A percentile compares a stretch with the other conserved stretches of the same genome.
Evolutionary conservation across 2,888 invertebrate genomes (phyloP).

Genomic region (Laothoe populi): DNA sequence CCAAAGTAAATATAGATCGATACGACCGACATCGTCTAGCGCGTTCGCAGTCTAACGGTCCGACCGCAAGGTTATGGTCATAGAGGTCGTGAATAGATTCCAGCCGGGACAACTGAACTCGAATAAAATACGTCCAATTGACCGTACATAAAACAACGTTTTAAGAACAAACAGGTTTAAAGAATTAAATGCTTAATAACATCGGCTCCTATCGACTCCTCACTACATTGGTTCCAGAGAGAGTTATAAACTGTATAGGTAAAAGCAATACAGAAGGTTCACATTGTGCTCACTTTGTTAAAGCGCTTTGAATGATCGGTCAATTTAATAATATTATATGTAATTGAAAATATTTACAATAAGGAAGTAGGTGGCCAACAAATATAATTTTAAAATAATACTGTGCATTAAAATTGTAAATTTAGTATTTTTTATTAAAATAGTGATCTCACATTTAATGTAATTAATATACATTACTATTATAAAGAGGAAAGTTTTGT

Average conservation of each 20-base stretch:
- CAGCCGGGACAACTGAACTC: constrained; percentile 14
- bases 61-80: constrained; percentile 46
- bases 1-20: constrained; percentile 6
- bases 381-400: no score
- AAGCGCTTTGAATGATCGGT: no score
- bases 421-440: no score
- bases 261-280: constrained; percentile 26
- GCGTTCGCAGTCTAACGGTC: constrained; percentile 45
- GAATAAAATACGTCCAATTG: constrained; percentile 26
- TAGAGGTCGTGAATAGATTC: constrained; percentile 44
- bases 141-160: constrained; percentile 25
- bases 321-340: no score
- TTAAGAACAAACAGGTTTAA: constrained; percentile 30
- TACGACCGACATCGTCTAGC: constrained; percentile 17
- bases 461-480: no score
- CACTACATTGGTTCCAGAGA: constrained; percentile 46
- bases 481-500: no score
- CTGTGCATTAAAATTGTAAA: no score
- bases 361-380: no score
- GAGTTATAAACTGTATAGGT: constrained; percentile 37
- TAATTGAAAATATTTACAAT: no score
- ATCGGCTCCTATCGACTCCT: constrained; percentile 52
- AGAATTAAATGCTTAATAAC: constrained; percentile 51
- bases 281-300: not conserved
- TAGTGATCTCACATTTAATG: no score